Base-by-base conservation (phyloP, 2,797 vertebrate species). In the Spinibarbus caldwelli region DNA sequence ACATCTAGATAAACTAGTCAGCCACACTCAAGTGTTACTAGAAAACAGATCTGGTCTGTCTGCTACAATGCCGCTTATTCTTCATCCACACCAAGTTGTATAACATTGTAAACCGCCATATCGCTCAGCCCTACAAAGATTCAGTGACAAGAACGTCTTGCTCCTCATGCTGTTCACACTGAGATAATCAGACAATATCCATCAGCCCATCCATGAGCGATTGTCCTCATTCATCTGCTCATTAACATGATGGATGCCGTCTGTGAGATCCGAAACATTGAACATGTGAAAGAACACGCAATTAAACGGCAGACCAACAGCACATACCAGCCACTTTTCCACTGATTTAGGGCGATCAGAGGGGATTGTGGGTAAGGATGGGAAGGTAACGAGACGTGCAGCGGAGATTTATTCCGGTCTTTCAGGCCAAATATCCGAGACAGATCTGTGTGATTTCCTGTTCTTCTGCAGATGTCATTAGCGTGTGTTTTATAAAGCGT, bases 391-490 rank as follows among this genome's bases (percentile, higher is more conserved):
- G 90, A 94, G 92, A 89, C 82, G 2, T 81, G 21, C 29, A 87
- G 92, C 90, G 91, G 90, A 94, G 94, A 95, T 95, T 95, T 95
- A 95, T 94, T 85, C 88, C 87, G 59, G 66, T 68, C 45, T 78
- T 47, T 76, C 62, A 88, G 91, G 89, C 82, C 87, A 85, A 87
- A 88, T 89, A 90, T 91, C 90, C 91, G 87, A 91, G 91, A 93
- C 91, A 90, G 92, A 93, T 71, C 54, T 64, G 79, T 71, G 72
- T 26, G 34, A 70, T 49, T 45, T 91, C 90, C 92, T 47, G 67
- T 86, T 94, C 92, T 94, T 93, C 92, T 93, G 93, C 93, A 94
- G 93, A 95, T 93, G 94, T 93, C 93, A 94, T 94, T 95, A 94
- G 91, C 62, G 64, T 2, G 36, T 64, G 80, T 83, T 75, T 83